Conservation (phyloP, 2,797 vertebrate genomes). For the Scomberomorus guttatus region DNA sequence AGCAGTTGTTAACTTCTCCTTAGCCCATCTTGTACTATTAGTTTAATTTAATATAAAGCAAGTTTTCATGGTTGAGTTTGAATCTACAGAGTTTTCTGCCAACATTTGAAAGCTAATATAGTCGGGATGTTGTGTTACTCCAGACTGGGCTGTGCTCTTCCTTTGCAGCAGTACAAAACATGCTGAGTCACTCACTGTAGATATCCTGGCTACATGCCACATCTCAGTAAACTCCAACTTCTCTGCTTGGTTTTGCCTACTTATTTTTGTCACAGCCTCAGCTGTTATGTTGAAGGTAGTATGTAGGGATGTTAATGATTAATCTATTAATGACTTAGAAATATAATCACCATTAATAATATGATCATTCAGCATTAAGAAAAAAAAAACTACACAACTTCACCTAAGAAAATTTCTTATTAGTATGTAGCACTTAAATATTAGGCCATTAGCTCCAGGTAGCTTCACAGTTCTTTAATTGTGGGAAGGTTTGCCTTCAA, state of each 20-base stretch:
- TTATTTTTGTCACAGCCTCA: neutral
- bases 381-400: too few relatives aligned
- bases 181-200: slow-evolving; percentile 80
- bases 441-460: too few relatives aligned
- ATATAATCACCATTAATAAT: neutral
- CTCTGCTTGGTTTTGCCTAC: neutral
- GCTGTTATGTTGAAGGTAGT: neutral
- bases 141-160: neutral
- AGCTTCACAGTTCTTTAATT: neutral
- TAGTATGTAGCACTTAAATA: neutral
- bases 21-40: too few relatives aligned
- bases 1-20: too few relatives aligned
- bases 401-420: neutral
- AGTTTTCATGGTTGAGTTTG: neutral
- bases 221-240: slow-evolving; percentile 13
- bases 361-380: neutral
- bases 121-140: neutral
- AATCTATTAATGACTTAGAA: neutral
- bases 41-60: too few relatives aligned
- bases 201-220: slow-evolving; percentile 44
- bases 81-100: neutral
- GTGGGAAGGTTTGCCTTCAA: neutral
- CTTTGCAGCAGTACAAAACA: slow-evolving; percentile 35
- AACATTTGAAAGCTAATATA: neutral
- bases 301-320: neutral